Evolutionary conservation across 2,888 invertebrate genomes (phyloP).

Genomic region (Anoplius nigerrimus): DNA sequence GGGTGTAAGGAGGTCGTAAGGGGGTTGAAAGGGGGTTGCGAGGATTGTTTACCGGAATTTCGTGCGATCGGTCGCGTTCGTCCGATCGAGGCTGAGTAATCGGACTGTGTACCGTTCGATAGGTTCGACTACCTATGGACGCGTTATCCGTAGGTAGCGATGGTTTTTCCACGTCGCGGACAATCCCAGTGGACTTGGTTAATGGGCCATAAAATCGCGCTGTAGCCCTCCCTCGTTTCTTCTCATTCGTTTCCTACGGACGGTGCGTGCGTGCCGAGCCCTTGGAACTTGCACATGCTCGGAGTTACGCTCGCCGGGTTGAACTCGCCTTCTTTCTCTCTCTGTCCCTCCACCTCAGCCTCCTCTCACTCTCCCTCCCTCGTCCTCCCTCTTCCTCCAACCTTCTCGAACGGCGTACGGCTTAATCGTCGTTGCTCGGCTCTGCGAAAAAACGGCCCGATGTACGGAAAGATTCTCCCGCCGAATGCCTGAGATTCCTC

Average conservation of each 20-base stretch:
- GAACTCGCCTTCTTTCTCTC: conserved; percentile 7
- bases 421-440: conserved; percentile 22
- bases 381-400: not conserved
- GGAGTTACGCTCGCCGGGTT: no score
- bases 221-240: conserved; percentile 39
- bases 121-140: no score
- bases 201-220: conserved; percentile 55
- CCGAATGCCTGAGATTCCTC: no score
- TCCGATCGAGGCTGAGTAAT: no score
- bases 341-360: not conserved
- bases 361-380: not conserved
- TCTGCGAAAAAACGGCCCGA: conserved; percentile 19
- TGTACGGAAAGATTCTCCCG: not conserved
- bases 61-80: no score
- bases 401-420: conserved; percentile 14
- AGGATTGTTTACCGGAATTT: no score
- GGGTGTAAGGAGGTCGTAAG: no score
- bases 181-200: conserved; percentile 47
- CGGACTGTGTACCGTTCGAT: no score
- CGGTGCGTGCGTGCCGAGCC: not conserved
- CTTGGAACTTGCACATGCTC: no score
- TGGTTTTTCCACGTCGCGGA: conserved; percentile 43
- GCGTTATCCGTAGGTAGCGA: no score
- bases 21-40: no score
- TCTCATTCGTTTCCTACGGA: conserved; percentile 15